Evolutionary conservation across 2,113 vertebrate species (phyloP), one percentile per base, ranked within the genome.

Genomic region (Madoqua kirkii): DNA sequence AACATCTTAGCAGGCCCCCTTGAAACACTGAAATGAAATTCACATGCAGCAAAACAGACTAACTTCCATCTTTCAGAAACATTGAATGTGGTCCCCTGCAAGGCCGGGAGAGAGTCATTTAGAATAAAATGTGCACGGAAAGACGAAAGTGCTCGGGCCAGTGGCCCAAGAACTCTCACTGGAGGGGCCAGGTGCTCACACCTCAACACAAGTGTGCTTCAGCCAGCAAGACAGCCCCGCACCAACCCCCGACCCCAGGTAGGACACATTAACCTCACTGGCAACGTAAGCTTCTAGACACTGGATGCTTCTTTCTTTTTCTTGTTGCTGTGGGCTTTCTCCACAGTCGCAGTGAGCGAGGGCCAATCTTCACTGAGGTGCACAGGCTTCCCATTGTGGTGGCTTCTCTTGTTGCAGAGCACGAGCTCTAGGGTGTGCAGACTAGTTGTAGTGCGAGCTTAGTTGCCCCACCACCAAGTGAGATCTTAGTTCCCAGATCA

Each of bases 81-180:
- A 55, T 23, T 50, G 3, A 12, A 1, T 5, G 21, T 6, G 54
- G 31, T 33, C 6, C 33, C 62, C 31, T 21, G 6, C 2, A n/a
- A 57, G 19, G 3, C 2, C 0, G 4, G 25, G 55, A 93, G 23
- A 93, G 86, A 43, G 48, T 50, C 33, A 45, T 21, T 67, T 50
- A 48, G 17, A 60, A 57, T 43, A 48, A 50, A 84, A 40, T 0
- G 3, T 11, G 33, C 16, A 1, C 11, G 0, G 5, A 15, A 33
- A 86, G 74, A 54, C 8, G 17, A 33, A 17, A 40, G 3, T 17
- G 84, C 64, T 52, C 50, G 0, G 78, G 78, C 48, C 85, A n/a
- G 40, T 3, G n/a, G 4, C 62, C 43, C 21, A 13, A 17, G 27
- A 19, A 71, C 1, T 1, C 43, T 43, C 45, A 8, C 36, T 1